Evolutionary conservation across 1,140 invertebrate genomes (phyloP).

Genomic region (Atta colombica): DNA sequence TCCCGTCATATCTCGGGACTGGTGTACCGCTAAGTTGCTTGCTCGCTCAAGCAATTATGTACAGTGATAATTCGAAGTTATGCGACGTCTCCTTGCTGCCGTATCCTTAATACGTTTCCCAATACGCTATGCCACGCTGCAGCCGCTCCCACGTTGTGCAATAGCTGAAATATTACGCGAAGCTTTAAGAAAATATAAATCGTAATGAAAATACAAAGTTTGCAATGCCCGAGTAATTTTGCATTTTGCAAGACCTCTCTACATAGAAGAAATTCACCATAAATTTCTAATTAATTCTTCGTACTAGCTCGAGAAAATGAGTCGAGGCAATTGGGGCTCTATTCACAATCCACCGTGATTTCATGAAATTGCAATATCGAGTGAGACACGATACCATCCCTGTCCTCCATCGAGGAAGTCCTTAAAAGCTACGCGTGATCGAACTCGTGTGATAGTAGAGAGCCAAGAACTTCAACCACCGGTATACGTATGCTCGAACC

Average conservation of each 20-base stretch:
- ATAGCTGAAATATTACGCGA: background rate
- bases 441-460: slow-evolving; percentile 30
- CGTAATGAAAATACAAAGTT: background rate
- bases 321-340: background rate
- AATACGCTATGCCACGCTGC: background rate
- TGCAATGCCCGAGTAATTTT: background rate
- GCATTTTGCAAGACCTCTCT: background rate
- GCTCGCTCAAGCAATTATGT: slow-evolving; percentile 39
- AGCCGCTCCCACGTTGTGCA: slow-evolving; percentile 34
- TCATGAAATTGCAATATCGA: slow-evolving; percentile 36
- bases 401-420: slow-evolving; percentile 1
- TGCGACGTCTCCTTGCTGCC: slow-evolving; percentile 30
- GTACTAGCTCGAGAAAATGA: background rate
- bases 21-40: slow-evolving; percentile 46
- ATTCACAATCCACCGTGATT: slow-evolving; percentile 13
- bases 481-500: slow-evolving; percentile 12
- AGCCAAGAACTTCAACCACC: slow-evolving; percentile 2
- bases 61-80: slow-evolving; percentile 46
- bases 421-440: slow-evolving; percentile 27
- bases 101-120: slow-evolving; percentile 30
- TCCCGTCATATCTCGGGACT: slow-evolving; percentile 30
- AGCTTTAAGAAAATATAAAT: slow-evolving; percentile 2
- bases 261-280: background rate
- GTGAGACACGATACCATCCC: background rate
- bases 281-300: slow-evolving; percentile 9